These are phyloP conservation scores for Rousettus leschenaultii DNA, from an alignment of 2,113 vertebrate species.

Conservation along the genomic window DNA sequence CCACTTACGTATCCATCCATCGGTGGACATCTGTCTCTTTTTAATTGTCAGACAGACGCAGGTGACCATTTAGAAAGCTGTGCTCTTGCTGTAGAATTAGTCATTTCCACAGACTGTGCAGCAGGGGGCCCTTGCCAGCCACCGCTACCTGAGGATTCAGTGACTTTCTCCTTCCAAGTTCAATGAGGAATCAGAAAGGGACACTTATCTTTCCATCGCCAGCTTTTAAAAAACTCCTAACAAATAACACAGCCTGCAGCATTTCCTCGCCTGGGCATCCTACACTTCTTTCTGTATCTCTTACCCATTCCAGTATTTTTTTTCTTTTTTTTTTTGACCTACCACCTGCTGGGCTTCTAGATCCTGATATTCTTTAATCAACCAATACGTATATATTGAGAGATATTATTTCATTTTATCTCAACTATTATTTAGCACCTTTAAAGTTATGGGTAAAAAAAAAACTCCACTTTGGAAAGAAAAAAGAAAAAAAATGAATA, in stretches of 20 bases:
- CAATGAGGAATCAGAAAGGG: not conserved
- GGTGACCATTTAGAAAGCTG: not conserved
- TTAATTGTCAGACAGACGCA: not conserved
- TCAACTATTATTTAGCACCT: not conserved
- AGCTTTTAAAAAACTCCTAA: not conserved
- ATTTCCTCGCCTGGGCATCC: not conserved
- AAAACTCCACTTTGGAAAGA: not conserved
- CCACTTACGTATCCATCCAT: not conserved
- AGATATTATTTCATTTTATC: not conserved
- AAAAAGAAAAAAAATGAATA: not conserved
- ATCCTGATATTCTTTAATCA: not conserved
- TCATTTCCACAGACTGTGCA: not conserved
- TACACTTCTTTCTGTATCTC: not conserved
- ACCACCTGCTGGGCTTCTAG: not conserved
- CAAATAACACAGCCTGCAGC: not conserved
- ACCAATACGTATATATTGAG: not conserved
- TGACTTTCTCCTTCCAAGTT: not conserved
- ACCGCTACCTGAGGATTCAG: not conserved
- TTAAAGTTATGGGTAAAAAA: not conserved
- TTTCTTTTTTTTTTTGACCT: not conserved
- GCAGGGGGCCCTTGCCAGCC: not conserved
- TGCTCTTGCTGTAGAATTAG: not conserved
- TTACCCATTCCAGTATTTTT: no score
- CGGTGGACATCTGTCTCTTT: not conserved
- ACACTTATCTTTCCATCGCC: not conserved